Evolutionary conservation across 2,113 vertebrate species (phyloP), one percentile per base, ranked within the genome.

Genomic region (Pampusana beccarii): DNA sequence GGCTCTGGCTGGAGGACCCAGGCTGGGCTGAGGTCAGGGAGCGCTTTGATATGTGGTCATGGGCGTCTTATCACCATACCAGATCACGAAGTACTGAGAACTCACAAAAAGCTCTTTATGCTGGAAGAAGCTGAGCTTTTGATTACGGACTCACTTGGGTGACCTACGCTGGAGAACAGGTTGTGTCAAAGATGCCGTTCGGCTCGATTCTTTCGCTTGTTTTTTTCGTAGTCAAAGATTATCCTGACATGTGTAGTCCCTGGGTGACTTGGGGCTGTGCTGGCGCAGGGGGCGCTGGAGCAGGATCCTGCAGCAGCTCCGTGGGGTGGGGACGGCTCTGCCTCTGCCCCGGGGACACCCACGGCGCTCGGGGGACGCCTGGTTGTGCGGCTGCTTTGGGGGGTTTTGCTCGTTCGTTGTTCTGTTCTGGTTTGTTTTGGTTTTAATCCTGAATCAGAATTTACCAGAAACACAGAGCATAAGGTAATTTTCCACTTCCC

Each of bases 231-330:
- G 9, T n/a, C 31, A 10, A 3, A 67, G 46, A 33, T 50, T 7
- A 8, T 44, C 0, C 2, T 34, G 44, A 1, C 15, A 1, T 5
- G 65, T 56, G 7, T 1, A 3, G 67, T 50, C 58, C 7, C 58
- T 18, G 9, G 19, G 24, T 48, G 66, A 31, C 10, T 53, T 20
- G 17, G 64, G 85, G 69, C 70, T 42, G 62, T 25, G 80, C 46
- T 84, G 53, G 53, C 60, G 71, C 3, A 46, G 31, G 11, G 16
- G 10, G 9, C 3, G 24, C 24, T 16, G 24, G 24, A 28, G 42
- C 51, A 44, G 34, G 51, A 29, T 20, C 16, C 36, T 42, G 1
- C 0, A 1, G 48, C 48, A 11, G 44, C 44, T 46, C 44, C 44
- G 44, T 7, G 44, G 5, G 44, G 4, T 46, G 44, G 44, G 44